Evolutionary conservation across 1,140 invertebrate genomes (phyloP).

Genomic region (Pogonomyrmex californicus): DNA sequence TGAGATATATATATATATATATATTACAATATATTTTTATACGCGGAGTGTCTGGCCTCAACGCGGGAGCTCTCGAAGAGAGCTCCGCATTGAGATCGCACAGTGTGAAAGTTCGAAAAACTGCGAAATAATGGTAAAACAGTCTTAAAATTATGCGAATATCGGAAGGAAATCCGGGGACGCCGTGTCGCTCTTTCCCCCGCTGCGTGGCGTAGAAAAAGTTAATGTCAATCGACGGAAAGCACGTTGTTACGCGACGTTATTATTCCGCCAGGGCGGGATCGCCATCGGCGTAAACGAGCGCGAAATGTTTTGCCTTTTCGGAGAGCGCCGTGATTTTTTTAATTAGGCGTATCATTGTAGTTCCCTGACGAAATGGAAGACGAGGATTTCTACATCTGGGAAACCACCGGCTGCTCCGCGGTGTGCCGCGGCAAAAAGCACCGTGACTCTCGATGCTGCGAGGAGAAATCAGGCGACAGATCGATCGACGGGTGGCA

Average conservation of each 20-base stretch:
- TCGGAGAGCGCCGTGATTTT: slow-evolving; percentile 4
- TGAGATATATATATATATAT: slow-evolving; percentile 4
- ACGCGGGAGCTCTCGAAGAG: background rate
- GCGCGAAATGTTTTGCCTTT: slow-evolving; percentile 29
- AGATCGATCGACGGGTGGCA: slow-evolving; percentile 71
- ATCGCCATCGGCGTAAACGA: background rate
- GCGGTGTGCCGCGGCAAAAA: slow-evolving; percentile 75
- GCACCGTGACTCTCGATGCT: slow-evolving; percentile 77
- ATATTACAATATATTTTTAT: slow-evolving; percentile 30
- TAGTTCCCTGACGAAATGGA: slow-evolving; percentile 3
- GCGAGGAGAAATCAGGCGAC: slow-evolving; percentile 77
- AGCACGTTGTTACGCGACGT: background rate
- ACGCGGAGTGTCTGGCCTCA: background rate
- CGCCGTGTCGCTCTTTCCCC: background rate
- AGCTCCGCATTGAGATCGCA: background rate
- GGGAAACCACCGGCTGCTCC: slow-evolving; percentile 75
- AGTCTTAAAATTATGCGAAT: slow-evolving; percentile 1
- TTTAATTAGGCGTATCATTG: background rate
- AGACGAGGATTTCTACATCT: slow-evolving; percentile 75
- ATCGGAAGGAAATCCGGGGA: slow-evolving; percentile 17
- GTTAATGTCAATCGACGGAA: slow-evolving; percentile 39
- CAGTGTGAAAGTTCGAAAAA: slow-evolving; percentile 20
- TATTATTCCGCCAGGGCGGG: slow-evolving; percentile 12
- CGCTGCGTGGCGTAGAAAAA: slow-evolving; percentile 1
- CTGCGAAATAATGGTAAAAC: slow-evolving; percentile 8